These are phyloP conservation scores for Zaprionus tsacasi DNA, from an alignment of 1,140 invertebrate species.

Conservation along the genomic window DNA sequence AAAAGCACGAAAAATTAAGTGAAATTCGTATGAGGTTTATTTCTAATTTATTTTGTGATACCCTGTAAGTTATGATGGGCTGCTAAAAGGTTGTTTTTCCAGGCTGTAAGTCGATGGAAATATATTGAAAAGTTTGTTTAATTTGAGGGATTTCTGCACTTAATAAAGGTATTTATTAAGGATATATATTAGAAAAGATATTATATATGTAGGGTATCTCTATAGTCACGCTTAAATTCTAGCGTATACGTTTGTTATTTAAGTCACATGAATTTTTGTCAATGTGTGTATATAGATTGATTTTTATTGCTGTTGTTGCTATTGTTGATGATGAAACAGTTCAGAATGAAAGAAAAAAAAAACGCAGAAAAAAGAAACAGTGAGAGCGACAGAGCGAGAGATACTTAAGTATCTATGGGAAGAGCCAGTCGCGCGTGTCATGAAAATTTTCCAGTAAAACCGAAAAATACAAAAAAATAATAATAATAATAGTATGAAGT, in stretches of 20 bases:
- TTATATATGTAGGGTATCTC: constrained; percentile 5
- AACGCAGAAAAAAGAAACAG: constrained; percentile 4
- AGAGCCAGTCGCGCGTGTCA: constrained; percentile 66
- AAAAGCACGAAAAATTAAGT: constrained; percentile 54
- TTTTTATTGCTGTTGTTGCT: constrained; percentile 61
- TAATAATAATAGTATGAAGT: constrained; percentile 55
- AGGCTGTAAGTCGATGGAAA: too few species aligned
- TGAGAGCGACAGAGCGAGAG: constrained; percentile 25
- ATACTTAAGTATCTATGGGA: constrained; percentile 22
- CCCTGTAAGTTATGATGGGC: constrained; percentile 20
- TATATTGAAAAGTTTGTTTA: background rate
- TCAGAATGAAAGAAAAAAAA: background rate
- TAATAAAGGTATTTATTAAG: background rate
- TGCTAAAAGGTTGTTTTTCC: background rate
- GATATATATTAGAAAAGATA: too few species aligned
- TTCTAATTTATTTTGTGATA: constrained; percentile 40
- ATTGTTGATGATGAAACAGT: constrained; percentile 45
- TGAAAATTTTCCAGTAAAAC: constrained; percentile 62
- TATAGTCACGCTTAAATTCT: background rate
- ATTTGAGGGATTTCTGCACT: background rate
- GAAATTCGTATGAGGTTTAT: constrained; percentile 51
- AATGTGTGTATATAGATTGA: constrained; percentile 73
- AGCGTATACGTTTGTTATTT: constrained; percentile 26
- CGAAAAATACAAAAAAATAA: constrained; percentile 32
- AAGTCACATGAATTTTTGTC: constrained; percentile 79